Evolutionary conservation across 1,140 invertebrate species (phyloP).

Genomic region (Caenorhabditis brenneri): DNA sequence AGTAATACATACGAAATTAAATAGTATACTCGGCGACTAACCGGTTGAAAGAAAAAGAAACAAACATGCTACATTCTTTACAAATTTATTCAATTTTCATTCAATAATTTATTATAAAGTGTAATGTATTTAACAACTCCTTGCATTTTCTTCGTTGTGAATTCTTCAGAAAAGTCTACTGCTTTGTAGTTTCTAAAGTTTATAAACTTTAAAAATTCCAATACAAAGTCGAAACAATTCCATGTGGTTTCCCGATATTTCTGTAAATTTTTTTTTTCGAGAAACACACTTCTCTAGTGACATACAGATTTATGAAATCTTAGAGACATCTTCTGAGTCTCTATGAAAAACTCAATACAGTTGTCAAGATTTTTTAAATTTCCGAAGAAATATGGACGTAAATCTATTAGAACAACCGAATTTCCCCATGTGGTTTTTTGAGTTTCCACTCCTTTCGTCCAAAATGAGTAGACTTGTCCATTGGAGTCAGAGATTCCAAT

Average conservation of each 20-base stretch:
- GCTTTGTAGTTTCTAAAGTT: constrained; percentile 15
- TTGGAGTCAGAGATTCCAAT: constrained; percentile 37
- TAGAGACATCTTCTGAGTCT: background rate
- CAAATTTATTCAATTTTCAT: background rate
- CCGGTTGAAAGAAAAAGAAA: background rate
- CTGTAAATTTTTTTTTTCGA: background rate
- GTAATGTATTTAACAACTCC: constrained; percentile 36
- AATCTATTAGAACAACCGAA: background rate
- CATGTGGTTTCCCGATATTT: constrained; percentile 27
- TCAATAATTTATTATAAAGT: constrained; percentile 21
- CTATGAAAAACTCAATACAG: background rate
- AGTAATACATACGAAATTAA: background rate
- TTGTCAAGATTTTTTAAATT: background rate
- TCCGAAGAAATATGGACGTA: background rate
- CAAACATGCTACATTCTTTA: background rate
- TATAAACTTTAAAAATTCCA: constrained; percentile 44
- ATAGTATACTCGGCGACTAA: background rate
- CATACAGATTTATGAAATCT: background rate
- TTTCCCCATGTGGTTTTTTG: background rate
- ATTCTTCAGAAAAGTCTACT: constrained; percentile 29
- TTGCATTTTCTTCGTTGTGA: constrained; percentile 15
- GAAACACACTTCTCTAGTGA: background rate
- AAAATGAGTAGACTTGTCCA: constrained; percentile 37
- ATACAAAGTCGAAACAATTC: constrained; percentile 53
- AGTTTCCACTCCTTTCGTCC: constrained; percentile 38